A percentile compares a stretch with the other conserved stretches of the same genome.
Conservation (phyloP, 2,113 vertebrate species). For the Hemibates koningsi region DNA sequence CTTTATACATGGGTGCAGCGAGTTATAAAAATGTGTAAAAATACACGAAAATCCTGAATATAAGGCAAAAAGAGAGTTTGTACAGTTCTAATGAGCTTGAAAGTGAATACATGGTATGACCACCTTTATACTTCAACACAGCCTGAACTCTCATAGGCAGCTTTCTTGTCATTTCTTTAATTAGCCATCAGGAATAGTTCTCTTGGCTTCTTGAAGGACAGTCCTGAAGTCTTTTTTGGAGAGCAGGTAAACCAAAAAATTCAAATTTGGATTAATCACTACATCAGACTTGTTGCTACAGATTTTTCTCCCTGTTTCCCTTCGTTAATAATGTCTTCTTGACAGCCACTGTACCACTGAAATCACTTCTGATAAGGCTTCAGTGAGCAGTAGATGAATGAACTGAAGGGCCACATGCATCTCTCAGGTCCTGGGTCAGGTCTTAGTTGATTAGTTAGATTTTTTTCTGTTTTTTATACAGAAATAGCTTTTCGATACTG, state of each 20-base stretch:
- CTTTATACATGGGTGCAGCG: not conserved
- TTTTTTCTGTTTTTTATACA: not conserved
- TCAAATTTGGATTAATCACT: not conserved
- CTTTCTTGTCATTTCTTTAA: not conserved
- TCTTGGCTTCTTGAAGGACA: not conserved
- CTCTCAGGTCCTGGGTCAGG: not conserved
- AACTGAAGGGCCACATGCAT: not conserved
- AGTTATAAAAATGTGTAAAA: not conserved
- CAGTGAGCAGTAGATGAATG: not conserved
- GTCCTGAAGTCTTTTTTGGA: not conserved
- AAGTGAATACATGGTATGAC: not conserved
- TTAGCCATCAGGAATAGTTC: not conserved
- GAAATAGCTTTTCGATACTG: not conserved
- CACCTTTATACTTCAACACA: not conserved
- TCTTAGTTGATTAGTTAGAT: not conserved
- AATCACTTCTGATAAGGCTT: not conserved
- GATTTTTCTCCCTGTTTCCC: not conserved
- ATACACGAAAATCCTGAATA: accelerated
- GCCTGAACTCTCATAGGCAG: not conserved
- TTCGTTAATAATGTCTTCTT: not conserved
- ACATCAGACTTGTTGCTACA: not conserved
- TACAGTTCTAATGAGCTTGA: not conserved
- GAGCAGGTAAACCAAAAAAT: not conserved
- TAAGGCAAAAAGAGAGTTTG: not conserved
- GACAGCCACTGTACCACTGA: not conserved